Percentiles rank a stretch among this genome's conserved stretches.
Conservation (phyloP, 2,113 vertebrate species). For the Pseudonaja textilis region DNA sequence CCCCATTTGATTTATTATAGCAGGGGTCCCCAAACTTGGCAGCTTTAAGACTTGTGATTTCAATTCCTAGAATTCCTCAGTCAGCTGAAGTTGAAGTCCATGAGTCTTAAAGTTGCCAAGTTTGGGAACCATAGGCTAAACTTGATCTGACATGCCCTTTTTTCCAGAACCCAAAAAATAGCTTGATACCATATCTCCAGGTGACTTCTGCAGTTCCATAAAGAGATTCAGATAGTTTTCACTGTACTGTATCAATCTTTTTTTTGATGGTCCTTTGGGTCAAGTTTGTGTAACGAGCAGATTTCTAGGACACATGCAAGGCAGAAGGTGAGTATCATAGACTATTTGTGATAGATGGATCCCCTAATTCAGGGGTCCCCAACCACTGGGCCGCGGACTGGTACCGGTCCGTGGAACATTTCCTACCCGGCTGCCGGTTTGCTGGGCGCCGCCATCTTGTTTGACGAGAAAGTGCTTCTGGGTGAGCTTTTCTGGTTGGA, state of each 20-base stretch:
- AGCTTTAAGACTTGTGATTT: no score
- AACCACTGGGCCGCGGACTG: no score
- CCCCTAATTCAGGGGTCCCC: background rate
- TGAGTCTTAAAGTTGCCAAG: no score
- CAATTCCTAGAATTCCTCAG: no score
- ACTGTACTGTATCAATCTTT: background rate
- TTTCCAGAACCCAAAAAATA: constrained; percentile 14
- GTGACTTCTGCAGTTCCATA: background rate
- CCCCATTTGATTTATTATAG: background rate
- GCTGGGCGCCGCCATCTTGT: no score
- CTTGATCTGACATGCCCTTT: background rate
- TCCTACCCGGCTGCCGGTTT: no score
- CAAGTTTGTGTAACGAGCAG: background rate
- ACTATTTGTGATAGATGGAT: background rate
- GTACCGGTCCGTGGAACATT: no score
- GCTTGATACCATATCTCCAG: background rate
- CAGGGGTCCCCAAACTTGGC: no score
- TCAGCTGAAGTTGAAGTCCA: no score
- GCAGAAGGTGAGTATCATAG: background rate
- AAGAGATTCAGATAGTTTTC: background rate
- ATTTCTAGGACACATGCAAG: background rate
- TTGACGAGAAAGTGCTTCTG: no score
- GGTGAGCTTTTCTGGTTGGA: no score
- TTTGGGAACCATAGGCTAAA: background rate
- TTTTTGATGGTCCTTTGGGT: background rate